Evolutionary conservation across 2,888 invertebrate genomes (phyloP), one percentile per base, ranked within the genome.

Genomic region (Priocnemis perturbator): DNA sequence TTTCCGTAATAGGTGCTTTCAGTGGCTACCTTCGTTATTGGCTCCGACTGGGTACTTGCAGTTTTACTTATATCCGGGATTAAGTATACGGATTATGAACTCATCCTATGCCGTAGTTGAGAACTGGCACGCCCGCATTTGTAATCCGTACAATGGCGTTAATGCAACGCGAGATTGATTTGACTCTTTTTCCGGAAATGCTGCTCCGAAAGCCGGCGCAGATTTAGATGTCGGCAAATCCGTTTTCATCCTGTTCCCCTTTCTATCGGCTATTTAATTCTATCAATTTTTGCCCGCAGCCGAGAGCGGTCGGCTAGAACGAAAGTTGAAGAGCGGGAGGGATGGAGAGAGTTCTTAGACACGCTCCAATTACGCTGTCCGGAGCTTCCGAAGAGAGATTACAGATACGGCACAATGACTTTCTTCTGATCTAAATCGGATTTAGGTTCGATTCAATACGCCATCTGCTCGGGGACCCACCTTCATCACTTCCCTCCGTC

Each of bases 311-410:
- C 23, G 55, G 20, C 23, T 4, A 4, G 55, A 26, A 26, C 15
- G 55, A 26, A 21, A 47, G 47, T 53, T 62, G 50, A 21, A 21
- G 15, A 21, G 21, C 30, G 5, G 21, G 14, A n/a, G 23, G 9
- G 47, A 47, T 4, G 20, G 17, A 30, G n/a, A 15, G 62, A 61
- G 74, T 65, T 64, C 71, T 75, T 69, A 75, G 70, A 74, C 74
- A 79, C 77, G 80, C 74, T 79, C 79, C 79, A 79, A 79, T 79
- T 79, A 79, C 72, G 68, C 44, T 67, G 72, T 63, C 68, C 72
- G 62, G 70, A 68, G 77, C 75, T 71, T 73, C 64, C 66, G 77
- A 69, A 50, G 37, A 37, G 76, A 67, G 74, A 74, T 79, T 78
- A 74, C 76, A 78, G 76, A 66, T 70, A 77, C 65, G 67, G 66